A percentile compares a stretch with the other conserved stretches of the same genome.
These are phyloP conservation scores for Scelioninae gen. 1 DNA, from an alignment of 2,888 invertebrate genomes.

Conservation along the genomic window DNA sequence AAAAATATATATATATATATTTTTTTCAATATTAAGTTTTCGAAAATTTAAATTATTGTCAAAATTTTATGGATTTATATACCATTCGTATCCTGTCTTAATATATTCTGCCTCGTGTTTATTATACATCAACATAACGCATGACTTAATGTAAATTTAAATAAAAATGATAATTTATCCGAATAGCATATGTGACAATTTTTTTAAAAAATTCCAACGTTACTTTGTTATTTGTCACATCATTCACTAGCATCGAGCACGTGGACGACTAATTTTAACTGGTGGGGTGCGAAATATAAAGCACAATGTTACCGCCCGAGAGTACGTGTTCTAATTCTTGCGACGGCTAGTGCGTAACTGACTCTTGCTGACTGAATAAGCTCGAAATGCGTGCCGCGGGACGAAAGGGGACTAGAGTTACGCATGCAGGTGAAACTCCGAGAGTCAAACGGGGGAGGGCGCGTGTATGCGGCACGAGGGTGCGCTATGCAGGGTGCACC, in stretches of 20 bases:
- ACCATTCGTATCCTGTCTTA: conserved; percentile 40
- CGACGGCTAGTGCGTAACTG: conserved; percentile 84
- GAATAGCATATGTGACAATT: neutral
- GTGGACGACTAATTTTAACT: conserved; percentile 25
- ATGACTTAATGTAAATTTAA: no score
- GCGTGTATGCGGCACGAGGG: conserved; percentile 80
- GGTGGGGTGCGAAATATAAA: conserved; percentile 20
- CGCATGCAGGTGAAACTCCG: conserved; percentile 84
- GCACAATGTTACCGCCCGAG: no score
- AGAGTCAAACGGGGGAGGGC: conserved; percentile 77
- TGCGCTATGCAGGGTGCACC: conserved; percentile 70
- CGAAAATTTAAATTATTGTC: no score
- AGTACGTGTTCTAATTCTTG: conserved; percentile 76
- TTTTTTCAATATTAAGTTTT: no score
- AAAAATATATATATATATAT: no score
- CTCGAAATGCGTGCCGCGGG: conserved; percentile 81
- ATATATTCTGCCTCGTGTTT: conserved; percentile 17
- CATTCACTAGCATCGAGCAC: conserved; percentile 22
- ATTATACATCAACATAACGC: conserved; percentile 34
- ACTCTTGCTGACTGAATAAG: conserved; percentile 82
- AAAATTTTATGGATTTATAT: no score
- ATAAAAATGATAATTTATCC: neutral
- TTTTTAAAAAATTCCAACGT: neutral
- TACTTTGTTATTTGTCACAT: neutral
- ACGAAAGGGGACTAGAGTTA: conserved; percentile 82